Evolutionary conservation across 30 jellyfish, hydroid and myxozoan genomes (phyloP).

Genomic region (Rhopilema esculentum): DNA sequence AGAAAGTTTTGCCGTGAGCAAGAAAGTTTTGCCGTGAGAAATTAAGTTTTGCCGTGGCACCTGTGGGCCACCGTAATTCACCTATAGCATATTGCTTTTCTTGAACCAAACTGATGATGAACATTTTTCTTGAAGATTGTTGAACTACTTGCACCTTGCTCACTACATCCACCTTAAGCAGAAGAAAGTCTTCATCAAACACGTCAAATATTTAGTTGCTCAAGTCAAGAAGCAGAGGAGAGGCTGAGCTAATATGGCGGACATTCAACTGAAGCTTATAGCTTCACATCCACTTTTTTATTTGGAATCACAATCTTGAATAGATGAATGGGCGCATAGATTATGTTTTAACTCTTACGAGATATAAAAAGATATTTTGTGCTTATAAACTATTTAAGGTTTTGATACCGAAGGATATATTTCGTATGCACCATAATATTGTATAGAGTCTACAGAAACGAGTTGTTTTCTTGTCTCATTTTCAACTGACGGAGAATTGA

Average conservation of each 20-base stretch:
- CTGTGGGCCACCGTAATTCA: too few species aligned
- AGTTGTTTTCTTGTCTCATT: too few species aligned
- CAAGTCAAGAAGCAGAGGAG: neutral
- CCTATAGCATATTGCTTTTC: too few species aligned
- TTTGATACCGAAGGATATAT: neutral
- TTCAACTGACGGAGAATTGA: too few species aligned
- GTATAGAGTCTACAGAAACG: too few species aligned
- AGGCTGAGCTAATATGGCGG: neutral
- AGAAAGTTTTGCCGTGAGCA: too few species aligned
- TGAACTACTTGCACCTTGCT: neutral
- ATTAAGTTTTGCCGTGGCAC: too few species aligned
- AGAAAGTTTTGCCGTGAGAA: too few species aligned
- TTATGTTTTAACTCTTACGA: neutral
- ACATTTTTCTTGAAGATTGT: neutral
- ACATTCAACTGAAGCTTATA: neutral
- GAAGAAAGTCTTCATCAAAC: neutral
- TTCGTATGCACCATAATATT: neutral
- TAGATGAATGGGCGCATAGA: neutral
- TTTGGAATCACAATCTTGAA: neutral
- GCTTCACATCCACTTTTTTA: neutral
- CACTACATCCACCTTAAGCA: neutral
- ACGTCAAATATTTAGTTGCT: neutral
- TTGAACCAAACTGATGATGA: neutral
- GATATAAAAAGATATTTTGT: too few species aligned
- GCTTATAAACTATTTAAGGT: neutral